Evolutionary conservation across 2,888 invertebrate genomes (phyloP), one percentile per base, ranked within the genome.

Genomic region (Thecocarcelia acutangulata): DNA sequence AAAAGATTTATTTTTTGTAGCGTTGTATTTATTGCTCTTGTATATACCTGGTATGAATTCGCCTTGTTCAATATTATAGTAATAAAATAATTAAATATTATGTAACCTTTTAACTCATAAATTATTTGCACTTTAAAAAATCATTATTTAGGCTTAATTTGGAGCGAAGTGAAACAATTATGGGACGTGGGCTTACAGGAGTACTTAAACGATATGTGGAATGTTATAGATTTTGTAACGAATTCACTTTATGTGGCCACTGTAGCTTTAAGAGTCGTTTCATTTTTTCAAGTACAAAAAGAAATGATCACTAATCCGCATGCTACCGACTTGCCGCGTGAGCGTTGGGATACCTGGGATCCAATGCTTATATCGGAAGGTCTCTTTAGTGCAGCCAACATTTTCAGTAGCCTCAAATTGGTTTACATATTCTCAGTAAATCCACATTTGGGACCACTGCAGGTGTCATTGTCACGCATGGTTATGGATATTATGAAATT

Each of bases 191-290:
- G 99, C 0, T 92, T 98, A 78, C 96, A 97, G 88, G 98, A 98
- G 90, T 99, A 99, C 92, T 95, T 97, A 77, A 95, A 97, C 88
- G 98, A 99, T 91, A 98, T 99, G 98, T 99, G 99, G 99, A 99
- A 99, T 91, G 98, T 99, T 80, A 96, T 99, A 86, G 99, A 99
- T 92, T 99, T 99, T 91, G 97, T 98, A 85, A 99, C 99, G 82
- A 99, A 99, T 92, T 97, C 98, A 8, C 92, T 99, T 46, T 99
- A 99, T 91, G 97, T 99, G 83, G 98, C 98, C 72, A 99, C 99
- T 0, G 96, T 98, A 70, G 97, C 98, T 2, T 93, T 99, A 70
- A 93, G 99, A 85, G 94, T 98, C 77, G 97, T 99, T 33, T 97
- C 98, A 13, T 98, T 97, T 91, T 95, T 97, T 89, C 96, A 97